A percentile compares a stretch with the other conserved stretches of the same genome.
phyloP scores from a whole-genome alignment of 2,113 vertebrate genomes.

The Cervus canadensis region DNA sequence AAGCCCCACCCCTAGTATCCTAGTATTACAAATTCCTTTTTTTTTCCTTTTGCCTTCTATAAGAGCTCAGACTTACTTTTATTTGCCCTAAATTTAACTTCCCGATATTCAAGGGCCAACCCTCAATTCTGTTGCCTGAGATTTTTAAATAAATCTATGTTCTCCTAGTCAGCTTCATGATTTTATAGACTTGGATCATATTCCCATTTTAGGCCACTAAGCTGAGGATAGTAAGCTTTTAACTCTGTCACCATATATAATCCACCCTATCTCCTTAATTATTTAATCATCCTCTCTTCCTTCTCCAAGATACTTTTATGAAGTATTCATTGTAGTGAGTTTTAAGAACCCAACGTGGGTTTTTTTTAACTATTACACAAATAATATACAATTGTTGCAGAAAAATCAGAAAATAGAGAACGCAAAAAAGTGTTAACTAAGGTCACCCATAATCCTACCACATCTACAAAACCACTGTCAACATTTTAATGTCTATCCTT shows the following conservation, averaged over 20 bases:
- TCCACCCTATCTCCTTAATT: neutral
- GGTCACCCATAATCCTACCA: neutral
- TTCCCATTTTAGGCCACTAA: neutral
- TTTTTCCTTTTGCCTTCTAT: neutral
- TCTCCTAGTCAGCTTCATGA: conserved; percentile 11
- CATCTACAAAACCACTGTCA: neutral
- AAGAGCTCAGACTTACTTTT: neutral
- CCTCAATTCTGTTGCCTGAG: neutral
- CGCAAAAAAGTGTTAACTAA: neutral
- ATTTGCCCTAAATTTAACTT: conserved; percentile 10
- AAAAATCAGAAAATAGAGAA: neutral
- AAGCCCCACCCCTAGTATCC: neutral
- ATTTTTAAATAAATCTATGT: neutral
- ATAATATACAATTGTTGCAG: neutral
- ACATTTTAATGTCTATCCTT: neutral
- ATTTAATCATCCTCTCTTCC: neutral
- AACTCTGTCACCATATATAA: neutral
- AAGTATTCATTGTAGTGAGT: neutral
- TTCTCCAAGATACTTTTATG: neutral
- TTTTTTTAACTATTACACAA: neutral
- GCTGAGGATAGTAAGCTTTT: neutral
- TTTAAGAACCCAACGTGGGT: neutral
- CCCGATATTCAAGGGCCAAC: neutral
- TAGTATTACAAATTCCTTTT: neutral
- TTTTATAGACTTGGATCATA: neutral